phyloP scores from a whole-genome alignment of 92 coral and sea anemone species.

The Umimayanthus chanpuru region DNA sequence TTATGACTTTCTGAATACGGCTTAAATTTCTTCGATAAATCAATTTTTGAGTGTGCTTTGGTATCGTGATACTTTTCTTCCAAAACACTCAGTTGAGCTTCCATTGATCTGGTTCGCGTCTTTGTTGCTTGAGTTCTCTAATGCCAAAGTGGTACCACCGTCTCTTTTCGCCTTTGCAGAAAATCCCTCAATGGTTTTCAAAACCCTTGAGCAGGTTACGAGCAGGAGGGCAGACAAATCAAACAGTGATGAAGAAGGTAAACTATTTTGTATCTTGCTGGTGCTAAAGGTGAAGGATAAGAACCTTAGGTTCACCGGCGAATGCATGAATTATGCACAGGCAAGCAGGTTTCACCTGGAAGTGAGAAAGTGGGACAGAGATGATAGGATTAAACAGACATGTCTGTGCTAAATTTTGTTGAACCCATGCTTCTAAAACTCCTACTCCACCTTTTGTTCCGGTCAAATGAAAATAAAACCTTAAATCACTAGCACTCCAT shows the following conservation, averaged over 20 bases:
- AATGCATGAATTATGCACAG: neutral
- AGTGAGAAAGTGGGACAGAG: no score
- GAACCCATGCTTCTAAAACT: no score
- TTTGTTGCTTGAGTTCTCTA: no score
- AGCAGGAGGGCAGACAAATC: constrained; percentile 63
- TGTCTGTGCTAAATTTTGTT: no score
- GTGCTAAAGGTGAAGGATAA: neutral
- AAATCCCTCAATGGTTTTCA: constrained; percentile 79
- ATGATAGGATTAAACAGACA: no score
- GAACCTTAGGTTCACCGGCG: neutral
- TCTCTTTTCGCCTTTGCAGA: constrained; percentile 42
- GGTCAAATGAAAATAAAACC: no score
- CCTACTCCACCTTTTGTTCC: no score
- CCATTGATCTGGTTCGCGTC: no score
- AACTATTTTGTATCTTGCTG: neutral
- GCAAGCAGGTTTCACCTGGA: no score
- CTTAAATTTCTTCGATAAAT: neutral
- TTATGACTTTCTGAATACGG: neutral
- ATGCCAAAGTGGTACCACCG: no score
- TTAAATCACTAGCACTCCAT: no score
- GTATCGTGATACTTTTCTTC: constrained; percentile 21
- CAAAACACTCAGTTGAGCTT: constrained; percentile 21
- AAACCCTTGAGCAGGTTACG: constrained; percentile 77
- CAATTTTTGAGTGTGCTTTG: neutral
- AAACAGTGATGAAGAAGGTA: constrained; percentile 94